phyloP scores from a whole-genome alignment of 1,140 invertebrate species.

The Drosophila burlai region DNA sequence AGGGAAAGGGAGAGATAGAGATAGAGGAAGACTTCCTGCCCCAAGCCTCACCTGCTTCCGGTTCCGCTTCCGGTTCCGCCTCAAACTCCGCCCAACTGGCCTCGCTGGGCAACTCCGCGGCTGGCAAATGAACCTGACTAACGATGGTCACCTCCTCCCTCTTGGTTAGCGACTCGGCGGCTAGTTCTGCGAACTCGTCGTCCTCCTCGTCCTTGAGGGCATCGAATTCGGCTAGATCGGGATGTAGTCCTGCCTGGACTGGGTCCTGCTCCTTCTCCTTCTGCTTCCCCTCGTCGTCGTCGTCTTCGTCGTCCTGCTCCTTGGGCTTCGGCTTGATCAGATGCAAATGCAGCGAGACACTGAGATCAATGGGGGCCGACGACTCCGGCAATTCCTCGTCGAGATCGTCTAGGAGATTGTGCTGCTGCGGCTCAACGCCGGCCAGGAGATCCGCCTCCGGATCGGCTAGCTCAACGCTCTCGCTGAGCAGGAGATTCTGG shows the following conservation, averaged over 20 bases:
- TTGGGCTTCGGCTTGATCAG: constrained; percentile 85
- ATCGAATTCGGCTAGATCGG: constrained; percentile 86
- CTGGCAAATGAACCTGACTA: constrained; percentile 59
- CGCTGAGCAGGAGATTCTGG: constrained; percentile 90
- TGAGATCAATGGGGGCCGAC: constrained; percentile 87
- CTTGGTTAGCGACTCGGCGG: constrained; percentile 89
- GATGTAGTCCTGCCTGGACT: constrained; percentile 24
- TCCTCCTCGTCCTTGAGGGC: constrained; percentile 86
- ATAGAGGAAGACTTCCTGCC: not conserved
- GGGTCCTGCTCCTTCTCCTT: constrained; percentile 50
- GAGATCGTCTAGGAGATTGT: constrained; percentile 91
- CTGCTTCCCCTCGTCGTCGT: too few species aligned
- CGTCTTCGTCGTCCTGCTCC: constrained; percentile 73
- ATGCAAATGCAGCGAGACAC: constrained; percentile 87
- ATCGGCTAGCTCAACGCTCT: constrained; percentile 87
- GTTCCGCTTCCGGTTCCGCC: constrained; percentile 67
- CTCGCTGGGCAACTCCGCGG: constrained; percentile 78
- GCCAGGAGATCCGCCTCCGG: constrained; percentile 72
- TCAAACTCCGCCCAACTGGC: constrained; percentile 88
- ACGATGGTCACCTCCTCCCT: constrained; percentile 85
- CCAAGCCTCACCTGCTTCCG: constrained; percentile 52
- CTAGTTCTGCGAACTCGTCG: constrained; percentile 91
- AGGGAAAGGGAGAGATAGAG: not conserved
- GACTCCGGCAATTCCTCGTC: constrained; percentile 87
- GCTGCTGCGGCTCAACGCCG: constrained; percentile 85